Base-by-base conservation (phyloP, 2,113 vertebrate species). In the Solea solea region DNA sequence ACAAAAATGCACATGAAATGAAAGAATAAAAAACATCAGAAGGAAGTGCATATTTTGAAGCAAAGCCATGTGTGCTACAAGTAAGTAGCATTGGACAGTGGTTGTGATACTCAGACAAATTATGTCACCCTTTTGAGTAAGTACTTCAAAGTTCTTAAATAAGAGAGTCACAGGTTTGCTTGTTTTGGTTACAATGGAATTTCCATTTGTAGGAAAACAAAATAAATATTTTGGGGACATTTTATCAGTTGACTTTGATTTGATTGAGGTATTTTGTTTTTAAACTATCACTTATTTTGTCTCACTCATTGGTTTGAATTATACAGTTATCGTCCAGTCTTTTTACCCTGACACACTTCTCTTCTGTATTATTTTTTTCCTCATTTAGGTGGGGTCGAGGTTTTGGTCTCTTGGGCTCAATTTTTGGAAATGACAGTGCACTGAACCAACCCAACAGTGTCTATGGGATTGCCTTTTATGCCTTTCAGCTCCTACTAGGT, bases 381-480 rank as follows among this genome's bases (percentile, higher is more conserved):
- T 42, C 9, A 58, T 12, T 69, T 92, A 99, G 97, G 94, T 99
- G 97, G 97, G 96, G 98, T 92, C 95, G 93, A 95, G 98, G 98
- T 94, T 99, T 99, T 75, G 98, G 98, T 90, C 94, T 99, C 79
- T 88, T 99, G 91, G 97, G 96, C 84, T 96, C 96, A 90, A 98
- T 99, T 92, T 99, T 99, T 93, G 98, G 98, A 86, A 97, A 96
- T 70, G 95, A 97, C 93, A 98, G 96, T 91, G 95, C 95, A 93
- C 94, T 99, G 95, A 99, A 99, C 92, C 98, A 98, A 92, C 96
- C 97, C 91, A 99, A 99, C 95, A 98, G 97, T 95, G 94, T 99
- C 93, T 99, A 98, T 84, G 96, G 97, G 91, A 94, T 99, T 64
- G 91, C 94, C 90, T 99, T 99, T 95, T 99, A 98, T 95, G 95